Percentiles rank a stretch among this genome's conserved stretches.
These are phyloP conservation scores for Galago senegalensis DNA, from an alignment of 2,797 vertebrate species.

Conservation along the genomic window DNA sequence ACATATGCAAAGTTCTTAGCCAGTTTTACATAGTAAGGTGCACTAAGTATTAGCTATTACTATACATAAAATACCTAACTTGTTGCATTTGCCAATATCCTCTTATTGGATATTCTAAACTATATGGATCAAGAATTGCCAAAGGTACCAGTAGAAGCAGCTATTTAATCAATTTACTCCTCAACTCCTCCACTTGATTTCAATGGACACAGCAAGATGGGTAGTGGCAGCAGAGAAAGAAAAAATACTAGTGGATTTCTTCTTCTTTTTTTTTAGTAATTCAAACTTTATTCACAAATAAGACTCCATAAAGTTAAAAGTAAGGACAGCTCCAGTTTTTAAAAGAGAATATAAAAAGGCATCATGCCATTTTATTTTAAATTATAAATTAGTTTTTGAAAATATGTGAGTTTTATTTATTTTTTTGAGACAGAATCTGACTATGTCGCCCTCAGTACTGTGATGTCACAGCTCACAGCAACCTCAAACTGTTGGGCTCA, in stretches of 20 bases:
- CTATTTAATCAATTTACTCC: background rate
- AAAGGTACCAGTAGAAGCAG: background rate
- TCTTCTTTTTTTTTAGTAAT: background rate
- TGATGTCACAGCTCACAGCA: no score
- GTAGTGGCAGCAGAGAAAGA: background rate
- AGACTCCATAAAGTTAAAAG: background rate
- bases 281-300: slow-evolving; percentile 41
- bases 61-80: background rate
- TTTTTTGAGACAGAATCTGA: no score
- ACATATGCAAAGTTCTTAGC: slow-evolving; percentile 24
- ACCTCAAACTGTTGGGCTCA: no score
- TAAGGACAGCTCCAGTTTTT: background rate
- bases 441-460: no score
- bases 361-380: background rate
- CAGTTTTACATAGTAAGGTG: slow-evolving; percentile 16
- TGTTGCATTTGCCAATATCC: background rate
- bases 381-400: background rate
- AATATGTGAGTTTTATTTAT: background rate
- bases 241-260: background rate
- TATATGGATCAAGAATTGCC: background rate
- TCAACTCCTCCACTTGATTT: background rate
- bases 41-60: slow-evolving; percentile 35
- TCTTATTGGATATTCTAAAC: slow-evolving; percentile 21
- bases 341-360: background rate
- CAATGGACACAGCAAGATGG: background rate